Evolutionary conservation across 2,113 vertebrate genomes (phyloP), one percentile per base, ranked within the genome.

Genomic region (Brachypodius melanocephalos): DNA sequence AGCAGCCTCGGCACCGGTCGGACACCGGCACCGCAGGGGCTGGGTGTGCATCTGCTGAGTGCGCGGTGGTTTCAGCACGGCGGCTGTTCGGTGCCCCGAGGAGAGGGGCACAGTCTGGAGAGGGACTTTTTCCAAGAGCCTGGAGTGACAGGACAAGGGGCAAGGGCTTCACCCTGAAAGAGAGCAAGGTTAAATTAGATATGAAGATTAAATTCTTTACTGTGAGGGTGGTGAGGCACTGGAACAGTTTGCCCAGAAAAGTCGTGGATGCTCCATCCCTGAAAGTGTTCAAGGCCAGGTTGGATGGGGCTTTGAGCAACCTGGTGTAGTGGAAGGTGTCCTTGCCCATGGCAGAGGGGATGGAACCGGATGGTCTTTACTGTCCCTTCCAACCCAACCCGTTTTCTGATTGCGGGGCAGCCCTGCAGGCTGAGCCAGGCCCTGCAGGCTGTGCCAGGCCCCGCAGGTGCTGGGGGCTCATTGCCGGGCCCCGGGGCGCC

Each of bases 401-500:
- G 0, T 25, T 20, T 13, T 5, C 2, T 36, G 43, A 7, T 7
- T n/a, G 16, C 58, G 18, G 54, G 14, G 52, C 1, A 17, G 15
- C 43, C 16, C 11, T 34, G 61, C 20, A 8, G n/a, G 48, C 25
- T 11, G 49, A 19, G 57, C 8, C 7, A 1, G 19, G 52, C 19
- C 52, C 40, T 2, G 18, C 15, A 2, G 62, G 8, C 25, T 11
- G 49, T 17, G 57, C 8, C 7, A 1, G 19, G 52, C 19, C 52
- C 40, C 3, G 18, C 15, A 2, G 62, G 8, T 2, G 0, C 3
- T 2, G 43, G 43, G 28, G 19, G 17, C 31, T 28, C 12, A 0
- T 0, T 21, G 8, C 20, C 9, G 48, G 29, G 4, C 8, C 17
- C 8, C 14, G 9, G 34, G 54, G 36, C 2, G 0, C 1, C 0